Base-by-base conservation (phyloP, 2,113 vertebrate genomes). In the Chloebia gouldiae region DNA sequence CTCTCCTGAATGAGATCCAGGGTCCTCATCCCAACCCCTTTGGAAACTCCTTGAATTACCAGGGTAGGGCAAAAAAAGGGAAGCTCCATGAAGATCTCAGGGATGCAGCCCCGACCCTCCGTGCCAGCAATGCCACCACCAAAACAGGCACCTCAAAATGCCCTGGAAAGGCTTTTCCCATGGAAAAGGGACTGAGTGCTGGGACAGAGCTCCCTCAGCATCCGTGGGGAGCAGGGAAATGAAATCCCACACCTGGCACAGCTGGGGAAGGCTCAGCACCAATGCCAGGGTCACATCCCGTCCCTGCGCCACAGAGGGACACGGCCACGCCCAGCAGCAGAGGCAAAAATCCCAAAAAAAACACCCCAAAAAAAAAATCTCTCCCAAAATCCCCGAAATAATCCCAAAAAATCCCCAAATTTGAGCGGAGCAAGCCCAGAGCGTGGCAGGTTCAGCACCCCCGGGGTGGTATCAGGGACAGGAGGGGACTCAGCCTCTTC, bases 391-490 rank as follows among this genome's bases (percentile, higher is more conserved):
- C 8, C 44, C 45, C 45, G 11, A 11, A 33, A 35, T 35, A 35
- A 7, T 4, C 4, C 25, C 3, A 35, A n/a, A n/a, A 51, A 78
- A 6, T 6, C 15, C 60, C 42, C 28, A 18, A 37, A 63, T 24
- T 10, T 2, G 12, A 85, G 44, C 44, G 42, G 33, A 28, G 11
- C 2, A 0, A 37, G 11, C n/a, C 24, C 25, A 0, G 19, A 24
- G 5, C 1, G 2, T 0, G 42, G 31, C 2, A 0, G 25, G 21
- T 33, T 40, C 63, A 28, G 80, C 83, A 25, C 10, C 27, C 45
- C 6, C 31, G 0, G 0, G 10, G 42, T 17, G 64, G 15, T 61
- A 3, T 0, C 0, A 0, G n/a, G 61, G 13, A 23, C n/a, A 65
- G 23, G 60, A 75, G 18, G 21, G 40, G 75, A 20, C 40, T 22